Evolutionary conservation across 2,113 vertebrate genomes (phyloP).

Genomic region (Cichladusa arquata): DNA sequence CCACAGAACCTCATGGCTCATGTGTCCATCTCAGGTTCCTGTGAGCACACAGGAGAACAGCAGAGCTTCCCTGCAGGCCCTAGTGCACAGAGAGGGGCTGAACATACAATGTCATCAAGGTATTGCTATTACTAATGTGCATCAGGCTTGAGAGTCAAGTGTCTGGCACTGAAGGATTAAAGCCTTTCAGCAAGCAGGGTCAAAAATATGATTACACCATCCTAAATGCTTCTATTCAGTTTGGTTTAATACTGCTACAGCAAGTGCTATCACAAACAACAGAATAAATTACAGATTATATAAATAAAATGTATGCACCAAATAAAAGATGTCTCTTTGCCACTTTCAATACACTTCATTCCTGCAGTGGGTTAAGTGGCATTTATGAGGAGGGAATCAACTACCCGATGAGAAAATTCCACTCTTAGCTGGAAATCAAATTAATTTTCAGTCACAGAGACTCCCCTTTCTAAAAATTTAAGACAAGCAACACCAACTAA

Average conservation of each 20-base stretch:
- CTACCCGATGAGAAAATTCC: not conserved
- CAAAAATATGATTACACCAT: not conserved
- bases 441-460: not conserved
- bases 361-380: not conserved
- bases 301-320: not conserved
- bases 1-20: accelerated
- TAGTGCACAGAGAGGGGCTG: not conserved
- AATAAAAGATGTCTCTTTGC: not conserved
- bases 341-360: accelerated
- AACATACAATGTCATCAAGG: not conserved
- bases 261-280: not conserved
- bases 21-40: not conserved
- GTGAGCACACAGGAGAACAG: not conserved
- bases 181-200: not conserved
- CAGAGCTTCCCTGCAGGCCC: not conserved
- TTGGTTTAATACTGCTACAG: not conserved
- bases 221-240: not conserved
- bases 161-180: not conserved
- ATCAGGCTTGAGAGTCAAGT: not conserved
- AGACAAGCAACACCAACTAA: not conserved
- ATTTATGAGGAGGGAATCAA: not conserved
- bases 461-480: not conserved
- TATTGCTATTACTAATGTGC: not conserved
- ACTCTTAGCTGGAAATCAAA: not conserved
- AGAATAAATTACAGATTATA: not conserved